These are phyloP conservation scores for Parotia lawesii DNA, from an alignment of 2,113 vertebrate species.

Conservation along the genomic window DNA sequence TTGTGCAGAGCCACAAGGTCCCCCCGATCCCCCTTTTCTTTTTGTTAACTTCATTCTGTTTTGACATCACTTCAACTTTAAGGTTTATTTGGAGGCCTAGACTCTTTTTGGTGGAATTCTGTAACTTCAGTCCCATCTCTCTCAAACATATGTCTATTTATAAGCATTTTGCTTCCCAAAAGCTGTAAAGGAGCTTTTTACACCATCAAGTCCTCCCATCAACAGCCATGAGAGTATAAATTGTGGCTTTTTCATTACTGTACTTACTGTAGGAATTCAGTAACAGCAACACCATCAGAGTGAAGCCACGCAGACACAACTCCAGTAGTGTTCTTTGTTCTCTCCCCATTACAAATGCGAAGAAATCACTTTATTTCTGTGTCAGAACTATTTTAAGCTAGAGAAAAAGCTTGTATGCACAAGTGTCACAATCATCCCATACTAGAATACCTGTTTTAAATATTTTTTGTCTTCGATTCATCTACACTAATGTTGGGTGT, in stretches of 20 bases:
- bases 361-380: background rate
- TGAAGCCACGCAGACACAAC: background rate
- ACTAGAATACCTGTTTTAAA: background rate
- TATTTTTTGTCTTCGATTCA: background rate
- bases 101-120: background rate
- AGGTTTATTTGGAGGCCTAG: background rate
- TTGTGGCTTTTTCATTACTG: background rate
- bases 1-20: background rate
- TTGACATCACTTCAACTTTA: background rate
- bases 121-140: background rate
- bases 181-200: background rate
- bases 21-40: background rate
- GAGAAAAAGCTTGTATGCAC: background rate
- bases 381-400: background rate
- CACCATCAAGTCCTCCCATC: background rate
- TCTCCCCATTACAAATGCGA: background rate
- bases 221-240: background rate
- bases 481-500: background rate
- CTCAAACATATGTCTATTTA: fast-evolving
- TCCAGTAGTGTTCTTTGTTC: background rate
- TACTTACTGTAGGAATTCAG: background rate
- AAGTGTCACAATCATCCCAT: background rate
- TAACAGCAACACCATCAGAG: background rate
- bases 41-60: background rate
- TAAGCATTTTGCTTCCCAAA: background rate